Base-by-base conservation (phyloP, 2,797 vertebrate species). In the Eleutherodactylus coqui region DNA sequence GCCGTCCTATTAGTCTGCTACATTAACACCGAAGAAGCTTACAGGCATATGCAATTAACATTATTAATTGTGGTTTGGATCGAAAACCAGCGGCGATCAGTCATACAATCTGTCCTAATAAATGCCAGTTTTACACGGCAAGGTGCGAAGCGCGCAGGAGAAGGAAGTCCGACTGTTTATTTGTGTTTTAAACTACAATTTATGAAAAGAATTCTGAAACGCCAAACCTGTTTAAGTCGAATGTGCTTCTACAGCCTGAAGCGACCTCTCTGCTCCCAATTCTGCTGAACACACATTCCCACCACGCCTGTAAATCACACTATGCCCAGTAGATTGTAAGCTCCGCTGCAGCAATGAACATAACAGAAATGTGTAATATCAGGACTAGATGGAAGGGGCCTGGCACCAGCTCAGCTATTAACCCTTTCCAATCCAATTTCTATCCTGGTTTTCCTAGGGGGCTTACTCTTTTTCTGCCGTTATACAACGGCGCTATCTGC, bases 51-150 rank as follows among this genome's bases (percentile, higher is more conserved):
- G 82, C 82, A 84, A 87, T 87, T 87, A 84, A 77, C 76, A 41
- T 87, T 84, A 80, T 87, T 87, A 87, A 87, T 87, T 87, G 86
- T 73, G 76, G 75, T 79, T 84, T 87, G 86, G 67, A 84, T 41
- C 13, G 82, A 70, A 43, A 75, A 64, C 60, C 73, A 58, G 29
- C 34, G 29, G 75, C 43, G 62, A 83, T 87, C 64, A n/a, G 60
- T 83, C 55, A 73, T 58, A 67, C 76, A 67, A 73, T 84, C 47
- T 69, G 60, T 75, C 34, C 60, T 87, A 55, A 86, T 80, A 76
- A 80, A 84, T 41, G 76, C 55, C 41, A 75, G 51, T 53, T 55
- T 36, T 41, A 75, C 41, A 43, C 49, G 24, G 21, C 49, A 36
- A 55, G 38, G 81, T 43, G 62, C 24, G 79, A 34, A 11, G 41